Conservation (phyloP, 1,140 invertebrate species). For the Acromyrmex echinatior region DNA sequence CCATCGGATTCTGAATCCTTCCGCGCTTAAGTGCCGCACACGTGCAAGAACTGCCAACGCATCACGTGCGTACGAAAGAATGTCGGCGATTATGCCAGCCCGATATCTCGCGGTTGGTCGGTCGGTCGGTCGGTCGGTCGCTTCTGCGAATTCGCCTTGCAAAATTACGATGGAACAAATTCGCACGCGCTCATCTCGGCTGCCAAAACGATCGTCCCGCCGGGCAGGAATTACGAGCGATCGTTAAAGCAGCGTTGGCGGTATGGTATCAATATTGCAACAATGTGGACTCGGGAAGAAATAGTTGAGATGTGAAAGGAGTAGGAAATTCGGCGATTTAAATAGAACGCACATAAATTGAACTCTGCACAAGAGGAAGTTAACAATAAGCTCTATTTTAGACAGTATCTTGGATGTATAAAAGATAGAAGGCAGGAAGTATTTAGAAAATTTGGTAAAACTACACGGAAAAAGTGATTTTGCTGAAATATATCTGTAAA, state of each 20-base stretch:
- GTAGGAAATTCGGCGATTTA: neutral
- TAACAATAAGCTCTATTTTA: neutral
- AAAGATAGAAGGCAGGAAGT: neutral
- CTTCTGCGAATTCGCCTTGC: constrained; percentile 46
- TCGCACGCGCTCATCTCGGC: constrained; percentile 7
- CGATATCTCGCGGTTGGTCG: constrained; percentile 42
- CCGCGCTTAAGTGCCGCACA: constrained; percentile 58
- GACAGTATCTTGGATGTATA: neutral
- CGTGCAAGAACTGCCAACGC: constrained; percentile 57
- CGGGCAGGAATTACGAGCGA: constrained; percentile 40
- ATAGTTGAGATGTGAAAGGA: neutral
- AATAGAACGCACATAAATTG: neutral
- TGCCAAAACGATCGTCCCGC: constrained; percentile 41
- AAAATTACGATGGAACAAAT: constrained; percentile 50
- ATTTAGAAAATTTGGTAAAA: neutral
- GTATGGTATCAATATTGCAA: constrained; percentile 35
- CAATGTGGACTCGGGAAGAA: constrained; percentile 21
- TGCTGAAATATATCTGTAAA: no score
- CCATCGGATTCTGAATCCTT: constrained; percentile 60
- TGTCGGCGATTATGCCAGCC: constrained; percentile 53
- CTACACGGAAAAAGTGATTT: no score
- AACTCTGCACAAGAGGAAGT: neutral
- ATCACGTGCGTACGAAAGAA: constrained; percentile 65
- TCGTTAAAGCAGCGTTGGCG: constrained; percentile 27
- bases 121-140: constrained; percentile 15